Base-by-base conservation (phyloP, 2,888 invertebrate genomes). In the Drosophila paramelanica region DNA sequence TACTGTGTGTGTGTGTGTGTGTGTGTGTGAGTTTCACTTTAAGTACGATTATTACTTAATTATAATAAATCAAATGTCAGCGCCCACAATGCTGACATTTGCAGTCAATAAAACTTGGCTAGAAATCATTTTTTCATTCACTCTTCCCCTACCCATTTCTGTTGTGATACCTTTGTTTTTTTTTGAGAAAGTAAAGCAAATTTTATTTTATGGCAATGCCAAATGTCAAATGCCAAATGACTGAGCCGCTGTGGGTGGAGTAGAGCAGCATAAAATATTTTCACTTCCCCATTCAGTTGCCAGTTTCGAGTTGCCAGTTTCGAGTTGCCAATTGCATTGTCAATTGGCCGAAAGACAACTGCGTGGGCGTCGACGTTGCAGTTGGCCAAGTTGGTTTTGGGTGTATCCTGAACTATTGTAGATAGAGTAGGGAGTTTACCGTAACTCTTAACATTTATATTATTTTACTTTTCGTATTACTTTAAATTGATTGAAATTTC, bases 81-180 rank as follows among this genome's bases (percentile, higher is more conserved):
- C 88, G 88, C 88, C 86, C 85, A 85, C 83, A 85, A 64, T 43
- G 45, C 67, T 71, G 77, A 79, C 83, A 82, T 85, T 73, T 88
- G 86, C 77, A 85, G 77, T 72, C 77, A 53, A 77, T 75, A 74
- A 77, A 73, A 61, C 6, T 27, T 7, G 47, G 47, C 59, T 49
- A 68, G 43, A 60, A 68, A 68, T 27, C 2, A 31, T n/a, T 46
- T 52, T 38, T 42, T 11, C 6, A 5, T 13, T 25, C 11, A n/a
- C 17, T 38, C 7, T 17, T n/a, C 20, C 10, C n/a, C 17, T 39
- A 5, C 6, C 27, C 1, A 27, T 14, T 41, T 11, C 45, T 36
- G 17, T 17, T 51, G 10, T 52, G n/a, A n/a, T n/a, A n/a, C 0
- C 39, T 38, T 17, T 17, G 17, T 3, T 58, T 43, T 11, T 11